Evolutionary conservation across 2,888 invertebrate species (phyloP), one percentile per base, ranked within the genome.

Genomic region (Gymnosoma rotundatum): DNA sequence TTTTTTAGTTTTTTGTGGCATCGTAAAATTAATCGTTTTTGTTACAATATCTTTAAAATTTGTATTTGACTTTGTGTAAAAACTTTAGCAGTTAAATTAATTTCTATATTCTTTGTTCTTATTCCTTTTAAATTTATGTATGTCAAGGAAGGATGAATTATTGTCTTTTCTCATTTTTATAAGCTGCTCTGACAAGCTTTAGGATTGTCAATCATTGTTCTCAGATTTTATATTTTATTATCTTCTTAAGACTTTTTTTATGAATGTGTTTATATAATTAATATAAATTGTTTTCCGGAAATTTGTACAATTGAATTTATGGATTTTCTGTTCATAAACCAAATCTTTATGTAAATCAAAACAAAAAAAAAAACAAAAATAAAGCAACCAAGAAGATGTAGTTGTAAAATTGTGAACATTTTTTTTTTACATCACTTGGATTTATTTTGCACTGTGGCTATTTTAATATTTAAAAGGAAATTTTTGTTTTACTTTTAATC

Each of bases 131-230:
- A 60, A 69, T 78, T 18, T 36, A 45, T 69, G 6, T 32, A 6
- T 32, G 61, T 69, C 69, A 70, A 70, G 78, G 54, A 58, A 78
- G 14, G 54, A 58, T 72, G 14, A 56, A 16, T 0, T 21, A 38
- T 25, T 2, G 58, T 50, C 63, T 50, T 10, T 32, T 20, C 1
- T 21, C 5, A 10, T 25, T 48, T 36, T n/a, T 61, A 54, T 10
- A 8, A 25, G 36, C 18, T 56, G 5, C 38, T 42, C 38, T 61
- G 60, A 4, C 52, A 70, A 21, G 20, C 16, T 63, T 70, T 54
- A 8, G 12, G 54, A 12, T n/a, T 72, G 78, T 78, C 78, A 78
- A 64, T 78, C 78, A 78, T 64, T 56, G 21, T 78, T 45, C 16
- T 69, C n/a, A 64, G 54, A 54, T 56, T 54, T 72, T 36, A 60